These are phyloP conservation scores for Seira ritae DNA, from an alignment of 2,888 invertebrate species.

Conservation along the genomic window DNA sequence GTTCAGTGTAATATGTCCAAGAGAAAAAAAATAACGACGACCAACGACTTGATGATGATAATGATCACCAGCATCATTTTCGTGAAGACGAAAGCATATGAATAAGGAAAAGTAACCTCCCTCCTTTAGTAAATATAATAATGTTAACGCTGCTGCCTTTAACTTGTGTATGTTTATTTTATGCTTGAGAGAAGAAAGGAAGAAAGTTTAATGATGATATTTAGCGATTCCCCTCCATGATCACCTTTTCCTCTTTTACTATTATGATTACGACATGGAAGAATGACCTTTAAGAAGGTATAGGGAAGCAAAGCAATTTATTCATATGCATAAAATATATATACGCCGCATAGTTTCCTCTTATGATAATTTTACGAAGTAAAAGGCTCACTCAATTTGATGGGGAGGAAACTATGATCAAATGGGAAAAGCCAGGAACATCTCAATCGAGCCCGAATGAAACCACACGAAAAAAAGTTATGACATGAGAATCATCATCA, in stretches of 20 bases:
- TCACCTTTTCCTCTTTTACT: neutral
- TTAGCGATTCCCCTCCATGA: neutral
- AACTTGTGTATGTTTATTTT: neutral
- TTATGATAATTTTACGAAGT: no score
- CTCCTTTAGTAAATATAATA: conserved; percentile 3
- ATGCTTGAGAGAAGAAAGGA: neutral
- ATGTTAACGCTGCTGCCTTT: neutral
- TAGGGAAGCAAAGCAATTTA: neutral
- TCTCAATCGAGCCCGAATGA: no score
- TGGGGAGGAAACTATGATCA: no score
- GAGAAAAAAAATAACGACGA: neutral
- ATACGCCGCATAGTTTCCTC: no score
- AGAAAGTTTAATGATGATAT: no score
- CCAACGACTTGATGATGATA: neutral
- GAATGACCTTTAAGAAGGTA: neutral
- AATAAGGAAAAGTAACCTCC: neutral
- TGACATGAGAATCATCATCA: no score
- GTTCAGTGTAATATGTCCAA: neutral
- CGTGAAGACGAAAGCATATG: no score
- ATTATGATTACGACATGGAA: neutral
- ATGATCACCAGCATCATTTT: neutral
- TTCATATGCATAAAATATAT: no score
- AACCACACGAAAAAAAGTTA: no score
- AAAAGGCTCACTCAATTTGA: no score
- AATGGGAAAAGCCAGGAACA: no score